A percentile compares a stretch with the other conserved stretches of the same genome.
Evolutionary conservation across 2,113 vertebrate genomes (phyloP).

Genomic region (Laticauda laticaudata): DNA sequence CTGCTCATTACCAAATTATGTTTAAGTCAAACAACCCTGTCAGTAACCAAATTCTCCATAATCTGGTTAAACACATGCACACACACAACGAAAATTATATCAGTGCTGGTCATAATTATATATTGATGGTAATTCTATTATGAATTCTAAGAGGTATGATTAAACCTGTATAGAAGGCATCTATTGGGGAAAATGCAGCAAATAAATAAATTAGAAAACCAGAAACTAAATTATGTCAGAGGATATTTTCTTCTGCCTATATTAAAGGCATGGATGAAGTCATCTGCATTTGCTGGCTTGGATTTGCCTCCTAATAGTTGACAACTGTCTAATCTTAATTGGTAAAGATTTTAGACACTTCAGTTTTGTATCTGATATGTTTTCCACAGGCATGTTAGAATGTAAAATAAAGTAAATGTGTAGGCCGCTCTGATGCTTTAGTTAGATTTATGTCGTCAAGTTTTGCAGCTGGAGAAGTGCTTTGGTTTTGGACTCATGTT

Average conservation of each 20-base stretch:
- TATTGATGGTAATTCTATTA: neutral
- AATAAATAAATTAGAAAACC: neutral
- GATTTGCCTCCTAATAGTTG: neutral
- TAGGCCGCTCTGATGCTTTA: neutral
- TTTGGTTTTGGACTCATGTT: neutral
- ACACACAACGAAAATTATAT: neutral
- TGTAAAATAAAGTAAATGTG: neutral
- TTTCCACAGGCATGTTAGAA: neutral
- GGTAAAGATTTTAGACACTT: neutral
- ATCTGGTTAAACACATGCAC: neutral
- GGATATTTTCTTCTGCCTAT: neutral
- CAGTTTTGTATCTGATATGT: neutral
- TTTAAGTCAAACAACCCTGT: neutral
- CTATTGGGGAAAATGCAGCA: neutral
- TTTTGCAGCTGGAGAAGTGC: neutral
- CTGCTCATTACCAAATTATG: neutral
- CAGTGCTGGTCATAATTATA: neutral
- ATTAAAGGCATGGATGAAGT: neutral
- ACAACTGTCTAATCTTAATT: neutral
- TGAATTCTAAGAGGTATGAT: neutral
- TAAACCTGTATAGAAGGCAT: neutral
- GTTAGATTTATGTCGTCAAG: neutral
- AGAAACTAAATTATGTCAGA: neutral
- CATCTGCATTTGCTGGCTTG: neutral
- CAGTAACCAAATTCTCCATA: neutral